These are phyloP conservation scores for Hemicordylus capensis DNA, from an alignment of 2,113 vertebrate species.

Conservation along the genomic window DNA sequence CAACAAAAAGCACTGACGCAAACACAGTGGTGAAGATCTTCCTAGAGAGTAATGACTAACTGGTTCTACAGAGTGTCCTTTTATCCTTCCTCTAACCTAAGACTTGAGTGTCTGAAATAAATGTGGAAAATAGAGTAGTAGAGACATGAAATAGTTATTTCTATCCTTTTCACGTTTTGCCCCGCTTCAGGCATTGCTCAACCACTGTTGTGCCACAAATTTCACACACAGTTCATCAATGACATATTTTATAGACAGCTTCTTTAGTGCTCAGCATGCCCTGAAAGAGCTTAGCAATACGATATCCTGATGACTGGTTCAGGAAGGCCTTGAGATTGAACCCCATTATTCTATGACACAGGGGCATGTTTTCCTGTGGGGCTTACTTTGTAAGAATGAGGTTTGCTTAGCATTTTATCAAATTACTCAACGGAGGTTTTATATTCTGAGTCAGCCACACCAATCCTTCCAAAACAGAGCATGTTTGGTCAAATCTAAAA, in stretches of 20 bases:
- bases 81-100: neutral
- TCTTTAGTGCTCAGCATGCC: neutral
- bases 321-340: neutral
- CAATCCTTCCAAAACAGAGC: neutral
- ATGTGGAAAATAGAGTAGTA: neutral
- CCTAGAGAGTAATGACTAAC: neutral
- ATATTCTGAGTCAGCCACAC: neutral
- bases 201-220: neutral
- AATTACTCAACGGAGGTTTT: neutral
- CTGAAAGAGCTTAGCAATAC: neutral
- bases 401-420: neutral
- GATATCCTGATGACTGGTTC: neutral
- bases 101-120: neutral
- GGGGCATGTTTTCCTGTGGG: neutral
- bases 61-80: neutral
- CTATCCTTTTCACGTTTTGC: neutral
- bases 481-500: slow-evolving; percentile 17
- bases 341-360: neutral
- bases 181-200: neutral
- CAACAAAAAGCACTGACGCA: neutral
- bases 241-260: neutral
- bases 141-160: neutral
- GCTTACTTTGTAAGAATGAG: neutral
- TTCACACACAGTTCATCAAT: neutral
- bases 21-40: neutral